Conservation (phyloP, 2,888 invertebrate genomes). For the Adelognathus sp. region DNA sequence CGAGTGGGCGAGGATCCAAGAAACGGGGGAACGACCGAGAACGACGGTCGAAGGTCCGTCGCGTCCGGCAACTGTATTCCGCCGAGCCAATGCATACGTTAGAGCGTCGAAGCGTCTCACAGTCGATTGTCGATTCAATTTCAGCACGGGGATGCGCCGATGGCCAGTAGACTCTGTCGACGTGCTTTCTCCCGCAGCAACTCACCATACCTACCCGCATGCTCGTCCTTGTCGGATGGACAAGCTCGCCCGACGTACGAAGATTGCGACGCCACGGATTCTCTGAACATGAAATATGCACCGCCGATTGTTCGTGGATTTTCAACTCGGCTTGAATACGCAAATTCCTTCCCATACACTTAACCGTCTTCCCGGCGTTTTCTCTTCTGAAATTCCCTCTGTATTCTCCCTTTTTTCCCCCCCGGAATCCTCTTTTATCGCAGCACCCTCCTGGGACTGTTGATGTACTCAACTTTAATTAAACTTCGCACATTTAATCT, state of each 20-base stretch:
- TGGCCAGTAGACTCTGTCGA: slow-evolving; percentile 59
- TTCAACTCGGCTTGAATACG: slow-evolving; percentile 36
- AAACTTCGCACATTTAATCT: too few species aligned
- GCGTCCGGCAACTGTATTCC: slow-evolving; percentile 56
- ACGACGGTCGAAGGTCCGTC: slow-evolving; percentile 34
- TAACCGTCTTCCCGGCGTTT: not conserved
- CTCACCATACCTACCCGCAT: not conserved
- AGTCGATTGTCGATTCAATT: slow-evolving; percentile 77
- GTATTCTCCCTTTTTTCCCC: slow-evolving; percentile 13
- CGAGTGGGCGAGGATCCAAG: not conserved
- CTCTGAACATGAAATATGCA: slow-evolving; percentile 75
- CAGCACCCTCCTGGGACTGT: not conserved
- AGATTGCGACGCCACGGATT: slow-evolving; percentile 72
- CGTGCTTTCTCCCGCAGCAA: not conserved
- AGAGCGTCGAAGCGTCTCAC: slow-evolving; percentile 66
- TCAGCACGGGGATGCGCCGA: slow-evolving; percentile 66
- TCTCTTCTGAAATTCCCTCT: not conserved
- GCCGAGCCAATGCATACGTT: slow-evolving; percentile 75
- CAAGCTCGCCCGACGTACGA: slow-evolving; percentile 46
- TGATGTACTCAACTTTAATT: too few species aligned
- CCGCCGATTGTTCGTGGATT: slow-evolving; percentile 70
- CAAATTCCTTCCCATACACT: slow-evolving; percentile 5
- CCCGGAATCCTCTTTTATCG: not conserved
- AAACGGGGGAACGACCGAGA: slow-evolving; percentile 30
- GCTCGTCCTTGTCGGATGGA: not conserved